phyloP scores from a whole-genome alignment of 1,140 invertebrate species.

The Drosophila pandora region DNA sequence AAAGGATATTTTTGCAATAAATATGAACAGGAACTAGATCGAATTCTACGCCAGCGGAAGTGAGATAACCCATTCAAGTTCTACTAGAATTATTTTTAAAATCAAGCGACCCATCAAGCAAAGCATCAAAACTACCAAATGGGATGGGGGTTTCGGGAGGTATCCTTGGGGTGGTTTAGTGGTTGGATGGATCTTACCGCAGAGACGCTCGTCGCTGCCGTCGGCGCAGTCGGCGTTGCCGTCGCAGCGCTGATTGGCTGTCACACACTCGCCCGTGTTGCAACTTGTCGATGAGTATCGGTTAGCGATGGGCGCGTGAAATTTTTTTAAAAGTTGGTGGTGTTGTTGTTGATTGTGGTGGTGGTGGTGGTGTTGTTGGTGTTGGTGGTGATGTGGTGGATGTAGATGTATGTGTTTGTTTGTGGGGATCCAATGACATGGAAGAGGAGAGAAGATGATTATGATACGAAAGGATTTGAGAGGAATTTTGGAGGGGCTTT shows the following conservation, averaged over 20 bases:
- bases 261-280: slow-evolving; percentile 83
- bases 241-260: slow-evolving; percentile 87
- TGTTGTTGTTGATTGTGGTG: slow-evolving; percentile 15
- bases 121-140: slow-evolving; percentile 7
- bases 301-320: slow-evolving; percentile 12
- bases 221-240: slow-evolving; percentile 88
- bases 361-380: slow-evolving; percentile 19
- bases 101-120: slow-evolving; percentile 6
- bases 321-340: not conserved
- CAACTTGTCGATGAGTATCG: slow-evolving; percentile 61
- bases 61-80: not conserved
- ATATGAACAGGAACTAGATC: not conserved
- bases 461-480: slow-evolving; percentile 20
- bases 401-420: slow-evolving; percentile 15
- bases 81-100: not conserved
- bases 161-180: not conserved
- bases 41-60: not conserved
- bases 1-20: slow-evolving; percentile 16
- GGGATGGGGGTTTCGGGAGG: not conserved
- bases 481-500: not conserved
- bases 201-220: slow-evolving; percentile 89
- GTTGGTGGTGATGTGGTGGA: slow-evolving; percentile 17
- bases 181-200: slow-evolving; percentile 83
- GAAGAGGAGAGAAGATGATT: slow-evolving; percentile 37
- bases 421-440: slow-evolving; percentile 38